Evolutionary conservation across 2,888 invertebrate species (phyloP), one percentile per base, ranked within the genome.

Genomic region (Agrotis segetum): DNA sequence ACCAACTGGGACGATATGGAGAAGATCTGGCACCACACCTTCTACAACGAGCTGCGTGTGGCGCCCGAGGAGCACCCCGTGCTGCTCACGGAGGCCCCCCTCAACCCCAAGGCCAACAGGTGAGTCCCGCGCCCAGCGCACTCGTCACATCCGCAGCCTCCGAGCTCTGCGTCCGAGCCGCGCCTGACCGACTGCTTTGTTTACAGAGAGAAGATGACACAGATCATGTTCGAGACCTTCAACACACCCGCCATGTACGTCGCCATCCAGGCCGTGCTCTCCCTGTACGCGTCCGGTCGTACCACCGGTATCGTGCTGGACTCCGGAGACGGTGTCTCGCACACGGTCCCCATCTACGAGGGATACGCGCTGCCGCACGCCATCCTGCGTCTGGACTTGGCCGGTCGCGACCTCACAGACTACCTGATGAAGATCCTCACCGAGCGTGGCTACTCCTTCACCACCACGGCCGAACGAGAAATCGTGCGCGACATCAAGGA

Each of bases 1-100:
- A 99, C 99, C 95, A 99, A 99, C 97, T 99, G 99, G 99, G 99
- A 99, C 91, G 99, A 99, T 91, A 99, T 99, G 99, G 99, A 99
- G 96, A 99, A 99, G 96, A 99, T 99, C 97, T 99, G 99, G 99
- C 99, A 99, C 96, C 99, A 99, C 97, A 99, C 99, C 91, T 99
- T 99, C 97, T 99, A 99, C 98, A 99, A 99, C 94, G 99, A 99
- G 96, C 97, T 99, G 92, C 98, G 99, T 96, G 99, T 99, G 67
- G 99, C 99, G 69, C 99, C 99, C 79, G 99, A 98, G 94, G 98
- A 98, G 92, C 98, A 98, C 96, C 98, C 98, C 84, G 98, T 98
- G 83, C 97, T 98, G 87, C 97, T 98, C 89, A 98, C 98, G 72
- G 98, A 98, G 95, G 98, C 98, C 66, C 98, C 98, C 82, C 97